Base-by-base conservation (phyloP, 1,140 invertebrate species). In the Scaptodrosophila lebanonensis region DNA sequence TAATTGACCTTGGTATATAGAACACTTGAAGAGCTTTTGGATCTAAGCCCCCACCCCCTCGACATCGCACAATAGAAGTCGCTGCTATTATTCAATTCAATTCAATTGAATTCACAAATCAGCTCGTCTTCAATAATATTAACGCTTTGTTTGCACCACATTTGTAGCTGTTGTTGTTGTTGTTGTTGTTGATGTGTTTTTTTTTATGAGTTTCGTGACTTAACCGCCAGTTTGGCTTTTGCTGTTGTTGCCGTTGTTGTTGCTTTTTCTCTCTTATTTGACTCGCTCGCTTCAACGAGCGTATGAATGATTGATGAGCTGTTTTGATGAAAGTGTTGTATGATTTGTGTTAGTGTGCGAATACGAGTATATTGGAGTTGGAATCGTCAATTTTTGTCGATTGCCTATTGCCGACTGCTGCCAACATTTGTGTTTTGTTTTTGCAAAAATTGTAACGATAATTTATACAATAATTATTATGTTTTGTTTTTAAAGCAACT, bases 261-360 rank as follows among this genome's bases (percentile, higher is more conserved):
- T 40, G 29, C 1, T 44, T 5, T 33, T 33, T 5, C 32, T n/a
- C 2, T 33, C n/a, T n/a, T n/a, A n/a, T n/a, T n/a, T 15, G 17
- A 49, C 35, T 18, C 11, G 27, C n/a, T 17, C 29, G 35, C 2
- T 47, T 33, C 47, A 52, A 12, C 36, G 39, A 51, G n/a, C 32
- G 29, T 33, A 20, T 36, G 40, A 44, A 36, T 44, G 58, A 61
- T 56, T 61, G 58, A 54, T 56, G 58, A 60, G 57, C 50, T 53
- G 49, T 32, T 27, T 60, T 39, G 50, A 53, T 53, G 57, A 60
- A 60, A 60, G 57, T 54, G 57, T 60, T 60, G 50, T 50, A 42
- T 50, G 42, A 33, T 47, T 52, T 47, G 32, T 45, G 35, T 33
- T 45, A 40, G 57, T 59, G 47, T 59, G 50, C 40, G 27, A 42